Conservation (phyloP, 2,113 vertebrate genomes). For the Sphaerodactylus townsendi region DNA sequence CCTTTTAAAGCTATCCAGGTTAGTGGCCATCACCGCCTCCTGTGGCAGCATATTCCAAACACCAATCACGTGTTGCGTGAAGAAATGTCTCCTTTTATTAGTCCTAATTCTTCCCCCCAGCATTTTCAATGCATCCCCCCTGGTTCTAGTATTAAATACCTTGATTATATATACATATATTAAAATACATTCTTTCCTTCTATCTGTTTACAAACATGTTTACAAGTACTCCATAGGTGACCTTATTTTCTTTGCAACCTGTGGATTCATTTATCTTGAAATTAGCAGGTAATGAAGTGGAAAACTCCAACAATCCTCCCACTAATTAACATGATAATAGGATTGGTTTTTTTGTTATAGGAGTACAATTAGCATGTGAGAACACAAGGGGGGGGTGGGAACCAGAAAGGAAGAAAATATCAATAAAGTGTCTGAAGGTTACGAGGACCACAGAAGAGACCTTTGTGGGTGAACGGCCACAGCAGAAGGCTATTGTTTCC, state of each 20-base stretch:
- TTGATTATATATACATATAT: too few species aligned
- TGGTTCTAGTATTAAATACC: too few species aligned
- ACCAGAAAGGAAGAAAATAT: constrained; percentile 66
- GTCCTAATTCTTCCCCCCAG: too few species aligned
- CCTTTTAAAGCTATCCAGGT: too few species aligned
- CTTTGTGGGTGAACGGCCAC: constrained; percentile 56
- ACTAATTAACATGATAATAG: constrained; percentile 90
- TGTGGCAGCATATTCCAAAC: too few species aligned
- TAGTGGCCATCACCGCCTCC: too few species aligned
- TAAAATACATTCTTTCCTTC: constrained; percentile 59
- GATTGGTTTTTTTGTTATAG: constrained; percentile 85
- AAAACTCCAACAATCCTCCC: constrained; percentile 86
- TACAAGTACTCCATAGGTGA: constrained; percentile 85
- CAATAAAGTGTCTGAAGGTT: constrained; percentile 82
- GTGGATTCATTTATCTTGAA: constrained; percentile 89
- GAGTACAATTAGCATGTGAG: constrained; percentile 83
- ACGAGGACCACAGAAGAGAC: constrained; percentile 71
- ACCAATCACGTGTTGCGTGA: too few species aligned
- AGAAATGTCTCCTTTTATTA: too few species aligned
- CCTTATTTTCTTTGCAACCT: constrained; percentile 87
- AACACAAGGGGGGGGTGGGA: constrained; percentile 70
- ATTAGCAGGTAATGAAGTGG: constrained; percentile 88
- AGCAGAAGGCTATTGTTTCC: background rate
- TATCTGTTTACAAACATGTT: constrained; percentile 90
- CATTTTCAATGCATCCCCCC: too few species aligned